Evolutionary conservation across 2,888 invertebrate genomes (phyloP).

Genomic region (Autographa gamma): DNA sequence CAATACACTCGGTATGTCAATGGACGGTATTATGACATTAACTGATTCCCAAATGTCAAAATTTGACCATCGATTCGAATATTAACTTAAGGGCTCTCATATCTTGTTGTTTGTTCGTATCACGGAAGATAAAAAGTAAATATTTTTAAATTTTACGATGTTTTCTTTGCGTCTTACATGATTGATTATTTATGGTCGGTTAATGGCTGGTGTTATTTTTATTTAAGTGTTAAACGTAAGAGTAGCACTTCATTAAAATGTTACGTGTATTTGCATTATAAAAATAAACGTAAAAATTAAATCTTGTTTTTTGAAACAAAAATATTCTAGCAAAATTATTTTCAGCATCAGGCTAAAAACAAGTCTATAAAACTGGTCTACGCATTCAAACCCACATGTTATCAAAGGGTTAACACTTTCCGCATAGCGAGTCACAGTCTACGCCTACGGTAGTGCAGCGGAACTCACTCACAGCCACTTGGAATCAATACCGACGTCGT

Average conservation of each 20-base stretch:
- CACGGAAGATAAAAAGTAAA: conserved; percentile 20
- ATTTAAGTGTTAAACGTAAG: conserved; percentile 17
- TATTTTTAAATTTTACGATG: conserved; percentile 25
- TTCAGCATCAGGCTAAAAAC: neutral
- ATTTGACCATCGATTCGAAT: neutral
- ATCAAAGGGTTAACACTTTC: conserved; percentile 30
- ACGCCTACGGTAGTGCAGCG: conserved; percentile 49
- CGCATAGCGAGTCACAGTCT: conserved; percentile 47
- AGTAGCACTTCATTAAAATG: conserved; percentile 11
- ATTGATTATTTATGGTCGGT: conserved; percentile 38
- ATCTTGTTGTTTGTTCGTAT: conserved; percentile 11
- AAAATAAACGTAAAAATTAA: neutral
- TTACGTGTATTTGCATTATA: neutral
- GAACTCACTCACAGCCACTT: conserved; percentile 67
- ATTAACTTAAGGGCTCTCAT: neutral
- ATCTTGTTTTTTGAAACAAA: too few species aligned
- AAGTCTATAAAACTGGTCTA: neutral
- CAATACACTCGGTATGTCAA: neutral
- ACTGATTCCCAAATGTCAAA: neutral
- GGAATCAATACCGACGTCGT: conserved; percentile 72
- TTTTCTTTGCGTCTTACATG: conserved; percentile 18
- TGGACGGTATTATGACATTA: neutral
- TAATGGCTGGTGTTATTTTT: conserved; percentile 28
- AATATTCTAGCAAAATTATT: neutral
- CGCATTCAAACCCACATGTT: conserved; percentile 1